Evolutionary conservation across 2,888 invertebrate genomes (phyloP), one percentile per base, ranked within the genome.

Genomic region (Drosophila setosimentum): DNA sequence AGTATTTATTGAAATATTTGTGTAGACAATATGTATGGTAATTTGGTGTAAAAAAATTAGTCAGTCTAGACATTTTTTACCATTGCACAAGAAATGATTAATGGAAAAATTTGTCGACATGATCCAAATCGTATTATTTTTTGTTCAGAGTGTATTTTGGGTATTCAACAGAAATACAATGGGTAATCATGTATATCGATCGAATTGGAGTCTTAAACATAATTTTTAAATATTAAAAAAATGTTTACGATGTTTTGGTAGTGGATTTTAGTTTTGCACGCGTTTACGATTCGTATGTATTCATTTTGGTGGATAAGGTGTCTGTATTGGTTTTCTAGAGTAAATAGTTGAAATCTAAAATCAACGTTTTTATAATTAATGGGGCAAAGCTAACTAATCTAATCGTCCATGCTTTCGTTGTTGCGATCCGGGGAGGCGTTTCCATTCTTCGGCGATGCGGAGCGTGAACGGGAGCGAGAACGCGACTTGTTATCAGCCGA

Each of bases 401-500:
- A 94, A 91, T 94, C 93, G 85, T 94, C 94, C 92, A 93, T 93
- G 84, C 93, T 93, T 89, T 93, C 94, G 76, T 93, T 93, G 83
- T 92, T 93, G 87, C 93, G 92, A 75, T 94, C 94, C 53, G 93
- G 93, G 59, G 94, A 93, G 65, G 93, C 93, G 83, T 94, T 94
- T 82, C 94, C 94, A 74, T 94, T 94, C 72, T 94, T 94, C 49
- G 93, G 93, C 37, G 94, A 94, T 73, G 92, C 93, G 71, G 94
- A 94, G 74, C 94, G 91, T 54, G 94, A 94, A 81, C 94, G 92
- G 45, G 94, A 94, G 73, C 94, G 92, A 54, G 94, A 94, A 80
- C 94, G 92, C 29, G 95, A 95, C 84, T 94, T 94, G 76, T 96
- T 96, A 92, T 96, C 96, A 83, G 94, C 94, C 37, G 96, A 96